Evolutionary conservation across 2,888 invertebrate genomes (phyloP), one percentile per base, ranked within the genome.

Genomic region (Pseudococcus viburni): DNA sequence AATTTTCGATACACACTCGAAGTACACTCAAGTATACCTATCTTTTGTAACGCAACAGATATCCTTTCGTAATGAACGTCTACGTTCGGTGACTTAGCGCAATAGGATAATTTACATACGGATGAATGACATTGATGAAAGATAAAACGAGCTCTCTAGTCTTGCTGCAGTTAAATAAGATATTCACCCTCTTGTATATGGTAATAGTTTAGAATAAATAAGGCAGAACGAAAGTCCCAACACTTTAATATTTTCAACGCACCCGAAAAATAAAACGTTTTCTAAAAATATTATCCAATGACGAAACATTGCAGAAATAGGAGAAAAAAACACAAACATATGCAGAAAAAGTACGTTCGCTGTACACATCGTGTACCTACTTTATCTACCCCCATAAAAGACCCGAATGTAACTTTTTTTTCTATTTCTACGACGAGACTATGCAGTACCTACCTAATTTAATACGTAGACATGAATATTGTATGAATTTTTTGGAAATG

Each of bases 41-140:
- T 22, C 11, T 22, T 22, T 51, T n/a, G 55, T 55, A 55, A 85
- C 22, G 55, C 17, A 85, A 85, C 26, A 85, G 59, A 55, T 85
- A 85, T 51, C 55, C 19, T 3, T 48, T n/a, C 51, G 26, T 26
- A 85, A 85, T 85, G 84, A 55, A 51, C 33, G 55, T 85, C 59
- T 51, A 15, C 86, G 80, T 83, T 46, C 68, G 33, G 77, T 73
- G 86, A 73, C 46, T 42, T 48, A 86, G 73, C 73, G 33, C 73
- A 48, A 86, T 73, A 73, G 48, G 68, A 73, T 86, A 73, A 86
- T 86, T 68, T 73, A 86, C 80, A 83, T 83, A 83, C 80, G 80
- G 46, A 83, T 83, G 80, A 83, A 46, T 83, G 80, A 86, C 86
- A 48, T 73, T 86, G 86, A 73, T 86, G 86, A 86, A 86, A 86